Base-by-base conservation (phyloP, 2,888 invertebrate species). In the Subacronicta megacephala region DNA sequence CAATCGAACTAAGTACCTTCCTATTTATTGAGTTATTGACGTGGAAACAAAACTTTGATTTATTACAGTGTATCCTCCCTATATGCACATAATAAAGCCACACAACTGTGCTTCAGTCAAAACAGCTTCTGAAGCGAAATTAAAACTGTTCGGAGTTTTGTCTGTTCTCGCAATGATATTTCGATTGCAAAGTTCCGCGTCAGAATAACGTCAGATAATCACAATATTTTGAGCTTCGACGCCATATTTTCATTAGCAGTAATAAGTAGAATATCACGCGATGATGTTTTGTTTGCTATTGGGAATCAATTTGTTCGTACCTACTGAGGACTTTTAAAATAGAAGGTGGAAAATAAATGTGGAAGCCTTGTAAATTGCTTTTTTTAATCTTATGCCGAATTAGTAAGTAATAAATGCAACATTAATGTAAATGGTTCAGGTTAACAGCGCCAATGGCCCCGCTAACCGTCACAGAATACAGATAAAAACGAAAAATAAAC, bases 101-200 rank as follows among this genome's bases (percentile, higher is more conserved):
- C 33, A 23, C 40, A 53, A 55, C 38, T 53, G 44, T 58, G 59
- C 29, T n/a, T n/a, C n/a, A 50, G 53, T 49, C 69, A 64, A 77
- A 76, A 77, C 67, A 72, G 72, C 65, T 76, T 76, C 74, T 52
- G 70, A 74, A 77, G 75, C 73, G 63, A 79, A 80, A 82, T 82
- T 80, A 81, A 79, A 82, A 81, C 66, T 67, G 76, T 77, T 62
- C 56, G 59, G 62, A 72, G 73, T 76, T 77, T 70, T 62, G 68
- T 72, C 77, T 80, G 78, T 78, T 80, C 66, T 65, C 54, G 64
- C 56, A 35, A 66, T 72, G 75, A 78, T 72, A 68, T 80, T 79
- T 77, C 63, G 71, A 78, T 77, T 72, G 68, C 56, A 56, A 59
- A 53, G 54, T 70, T 66, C 52, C 55, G 45, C 62, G 44, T 72